These are phyloP conservation scores for Stercorarius parasiticus DNA, from an alignment of 2,113 vertebrate species.

Conservation along the genomic window DNA sequence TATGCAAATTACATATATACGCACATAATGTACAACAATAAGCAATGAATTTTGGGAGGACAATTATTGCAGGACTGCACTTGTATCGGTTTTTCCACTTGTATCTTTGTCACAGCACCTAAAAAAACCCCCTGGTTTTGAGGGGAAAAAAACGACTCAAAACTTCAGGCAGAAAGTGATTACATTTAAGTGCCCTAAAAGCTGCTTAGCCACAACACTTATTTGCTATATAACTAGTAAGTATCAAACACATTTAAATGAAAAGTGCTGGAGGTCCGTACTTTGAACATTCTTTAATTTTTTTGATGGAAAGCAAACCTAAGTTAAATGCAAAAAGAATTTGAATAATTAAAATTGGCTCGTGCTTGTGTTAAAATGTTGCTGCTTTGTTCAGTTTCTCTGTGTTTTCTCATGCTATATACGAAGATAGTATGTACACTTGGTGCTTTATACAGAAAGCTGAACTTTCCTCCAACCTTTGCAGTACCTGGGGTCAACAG, in stretches of 20 bases:
- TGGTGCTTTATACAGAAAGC: background rate
- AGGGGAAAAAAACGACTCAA: background rate
- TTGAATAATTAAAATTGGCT: background rate
- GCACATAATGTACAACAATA: background rate
- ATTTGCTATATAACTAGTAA: background rate
- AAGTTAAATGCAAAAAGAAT: background rate
- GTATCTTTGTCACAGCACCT: background rate
- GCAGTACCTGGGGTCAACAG: background rate
- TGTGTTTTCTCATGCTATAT: background rate
- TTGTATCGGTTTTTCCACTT: background rate
- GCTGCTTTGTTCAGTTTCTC: background rate
- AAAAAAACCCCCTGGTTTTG: background rate
- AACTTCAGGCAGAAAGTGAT: background rate
- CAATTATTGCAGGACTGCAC: background rate
- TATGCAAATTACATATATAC: background rate
- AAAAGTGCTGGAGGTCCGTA: background rate
- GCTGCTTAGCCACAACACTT: background rate
- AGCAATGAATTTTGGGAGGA: background rate
- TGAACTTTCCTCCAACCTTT: background rate
- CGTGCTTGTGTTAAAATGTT: background rate
- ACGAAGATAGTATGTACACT: background rate
- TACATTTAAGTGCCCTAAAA: background rate
- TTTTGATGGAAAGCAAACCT: background rate
- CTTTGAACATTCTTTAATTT: background rate
- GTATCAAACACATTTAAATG: background rate